phyloP scores from a whole-genome alignment of 2,888 invertebrate genomes.

The Tetranychus truncatus region DNA sequence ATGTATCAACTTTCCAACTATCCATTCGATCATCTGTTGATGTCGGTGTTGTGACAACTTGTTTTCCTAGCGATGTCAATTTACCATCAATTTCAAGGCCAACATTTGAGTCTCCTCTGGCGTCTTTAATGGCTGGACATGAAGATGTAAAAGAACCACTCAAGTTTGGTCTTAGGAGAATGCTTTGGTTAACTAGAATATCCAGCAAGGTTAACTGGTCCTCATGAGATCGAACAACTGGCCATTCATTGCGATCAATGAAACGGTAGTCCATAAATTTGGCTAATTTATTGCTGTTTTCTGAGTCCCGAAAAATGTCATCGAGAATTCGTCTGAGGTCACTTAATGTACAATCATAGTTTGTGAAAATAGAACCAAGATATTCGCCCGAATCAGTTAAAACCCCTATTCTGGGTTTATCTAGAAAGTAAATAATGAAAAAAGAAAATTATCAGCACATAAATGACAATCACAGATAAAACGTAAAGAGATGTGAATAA shows the following conservation, averaged over 20 bases:
- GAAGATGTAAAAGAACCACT: conserved; percentile 5
- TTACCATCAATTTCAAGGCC: not conserved
- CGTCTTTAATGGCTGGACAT: not conserved
- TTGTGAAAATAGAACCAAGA: conserved; percentile 16
- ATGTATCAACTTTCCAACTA: not conserved
- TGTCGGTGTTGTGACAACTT: not conserved
- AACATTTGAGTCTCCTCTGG: not conserved
- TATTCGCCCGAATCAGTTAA: conserved; percentile 4
- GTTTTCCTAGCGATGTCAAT: not conserved
- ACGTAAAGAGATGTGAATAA: not conserved
- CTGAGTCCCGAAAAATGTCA: conserved; percentile 3
- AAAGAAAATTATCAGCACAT: not conserved
- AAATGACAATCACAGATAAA: no score
- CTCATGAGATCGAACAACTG: conserved; percentile 30
- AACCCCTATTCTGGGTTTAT: conserved; percentile 17
- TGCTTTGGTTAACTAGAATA: conserved; percentile 26
- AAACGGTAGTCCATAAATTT: conserved; percentile 13
- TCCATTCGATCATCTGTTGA: conserved; percentile 8
- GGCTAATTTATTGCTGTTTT: not conserved
- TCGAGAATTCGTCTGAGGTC: conserved; percentile 6
- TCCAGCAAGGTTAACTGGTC: conserved; percentile 29
- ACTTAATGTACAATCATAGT: conserved; percentile 4
- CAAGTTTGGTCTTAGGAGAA: conserved; percentile 18
- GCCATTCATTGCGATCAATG: conserved; percentile 31
- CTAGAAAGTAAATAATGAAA: not conserved